Evolutionary conservation across 2,113 vertebrate species (phyloP).

Genomic region (Onychostoma macrolepis): DNA sequence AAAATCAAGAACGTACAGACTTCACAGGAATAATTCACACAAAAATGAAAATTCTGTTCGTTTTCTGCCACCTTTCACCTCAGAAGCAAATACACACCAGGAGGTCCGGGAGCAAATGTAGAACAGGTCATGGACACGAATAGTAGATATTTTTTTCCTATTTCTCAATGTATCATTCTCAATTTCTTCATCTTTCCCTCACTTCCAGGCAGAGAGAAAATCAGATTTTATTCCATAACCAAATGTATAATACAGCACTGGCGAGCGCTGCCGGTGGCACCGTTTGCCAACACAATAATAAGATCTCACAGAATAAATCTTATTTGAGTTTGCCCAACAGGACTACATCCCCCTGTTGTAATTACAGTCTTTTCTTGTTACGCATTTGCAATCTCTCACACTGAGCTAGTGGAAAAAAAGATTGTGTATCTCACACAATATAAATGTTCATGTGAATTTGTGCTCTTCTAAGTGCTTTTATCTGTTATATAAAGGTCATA

Average conservation of each 20-base stretch:
- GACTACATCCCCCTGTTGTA: slow-evolving; percentile 1
- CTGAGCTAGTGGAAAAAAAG: background rate
- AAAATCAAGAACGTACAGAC: background rate
- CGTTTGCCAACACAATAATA: slow-evolving; percentile 8
- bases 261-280: background rate
- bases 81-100: background rate
- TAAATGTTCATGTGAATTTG: background rate
- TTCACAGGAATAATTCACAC: background rate
- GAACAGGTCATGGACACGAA: background rate
- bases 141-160: background rate
- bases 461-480: background rate
- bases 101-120: background rate
- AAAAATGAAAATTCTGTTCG: background rate
- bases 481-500: background rate
- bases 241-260: slow-evolving; percentile 14
- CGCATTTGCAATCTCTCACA: background rate
- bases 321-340: slow-evolving; percentile 20
- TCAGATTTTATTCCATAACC: slow-evolving; percentile 9
- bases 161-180: background rate
- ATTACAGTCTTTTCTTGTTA: slow-evolving; percentile 21
- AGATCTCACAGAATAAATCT: background rate
- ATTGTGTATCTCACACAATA: background rate
- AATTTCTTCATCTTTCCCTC: background rate
- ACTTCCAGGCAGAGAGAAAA: slow-evolving; percentile 22
- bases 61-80: background rate